Conservation (phyloP, 1,140 invertebrate species). For the Campoletis sonorensis region DNA sequence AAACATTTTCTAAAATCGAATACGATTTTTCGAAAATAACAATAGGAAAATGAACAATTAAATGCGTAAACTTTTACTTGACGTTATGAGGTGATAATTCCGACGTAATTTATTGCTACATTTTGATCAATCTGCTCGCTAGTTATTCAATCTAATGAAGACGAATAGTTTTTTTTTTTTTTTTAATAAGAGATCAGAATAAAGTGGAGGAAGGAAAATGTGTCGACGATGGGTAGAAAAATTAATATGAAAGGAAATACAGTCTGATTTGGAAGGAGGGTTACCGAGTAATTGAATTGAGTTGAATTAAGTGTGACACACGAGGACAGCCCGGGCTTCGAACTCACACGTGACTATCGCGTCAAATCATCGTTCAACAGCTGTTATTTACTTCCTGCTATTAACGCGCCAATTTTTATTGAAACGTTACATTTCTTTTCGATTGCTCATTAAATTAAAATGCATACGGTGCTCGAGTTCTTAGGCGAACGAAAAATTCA, state of each 20-base stretch:
- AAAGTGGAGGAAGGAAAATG: neutral
- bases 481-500: no score
- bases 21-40: neutral
- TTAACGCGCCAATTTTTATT: neutral
- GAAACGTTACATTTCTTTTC: neutral
- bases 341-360: neutral
- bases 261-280: neutral
- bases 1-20: no score
- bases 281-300: slow-evolving; percentile 11
- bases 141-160: neutral
- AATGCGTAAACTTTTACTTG: neutral
- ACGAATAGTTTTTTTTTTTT: neutral
- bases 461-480: no score
- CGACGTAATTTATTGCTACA: neutral
- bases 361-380: neutral
- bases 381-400: neutral
- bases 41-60: neutral
- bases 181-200: neutral
- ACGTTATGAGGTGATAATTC: neutral
- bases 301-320: slow-evolving; percentile 28
- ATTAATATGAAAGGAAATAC: slow-evolving; percentile 19
- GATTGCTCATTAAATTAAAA: no score
- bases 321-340: neutral
- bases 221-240: neutral
- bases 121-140: neutral